phyloP scores from a whole-genome alignment of 2,113 vertebrate genomes.

The Lampris incognitus region DNA sequence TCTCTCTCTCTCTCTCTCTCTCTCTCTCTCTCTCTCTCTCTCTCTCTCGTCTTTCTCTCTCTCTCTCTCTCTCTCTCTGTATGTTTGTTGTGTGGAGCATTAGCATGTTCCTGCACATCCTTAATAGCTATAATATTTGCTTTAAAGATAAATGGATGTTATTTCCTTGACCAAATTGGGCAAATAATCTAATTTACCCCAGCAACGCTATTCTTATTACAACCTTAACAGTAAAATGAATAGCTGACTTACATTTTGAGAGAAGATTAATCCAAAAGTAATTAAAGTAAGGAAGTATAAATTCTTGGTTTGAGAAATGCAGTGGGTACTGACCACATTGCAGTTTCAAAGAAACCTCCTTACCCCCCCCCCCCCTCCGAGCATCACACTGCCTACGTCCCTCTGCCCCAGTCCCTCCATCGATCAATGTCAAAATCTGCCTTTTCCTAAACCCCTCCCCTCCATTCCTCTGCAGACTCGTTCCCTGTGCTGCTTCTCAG shows the following conservation, averaged over 20 bases:
- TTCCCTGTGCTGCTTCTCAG: too few relatives aligned
- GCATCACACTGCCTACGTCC: background rate
- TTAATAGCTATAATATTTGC: background rate
- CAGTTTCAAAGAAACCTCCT: too few relatives aligned
- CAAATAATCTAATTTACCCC: too few relatives aligned
- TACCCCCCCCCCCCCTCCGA: background rate
- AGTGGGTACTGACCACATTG: too few relatives aligned
- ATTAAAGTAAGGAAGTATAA: too few relatives aligned
- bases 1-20: slow-evolving; percentile 6
- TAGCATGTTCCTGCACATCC: background rate
- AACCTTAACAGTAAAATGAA: too few relatives aligned
- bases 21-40: slow-evolving; percentile 31
- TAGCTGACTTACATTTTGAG: too few relatives aligned
- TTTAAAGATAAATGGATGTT: too few relatives aligned
- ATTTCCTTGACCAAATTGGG: too few relatives aligned
- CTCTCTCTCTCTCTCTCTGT: background rate
- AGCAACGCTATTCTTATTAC: too few relatives aligned
- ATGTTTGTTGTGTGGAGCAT: background rate
- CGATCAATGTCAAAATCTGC: background rate
- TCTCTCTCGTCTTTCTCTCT: background rate
- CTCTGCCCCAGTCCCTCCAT: background rate
- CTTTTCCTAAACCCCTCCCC: background rate
- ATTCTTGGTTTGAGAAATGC: too few relatives aligned
- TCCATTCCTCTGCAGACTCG: background rate
- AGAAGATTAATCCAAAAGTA: too few relatives aligned